These are phyloP conservation scores for Discoglossus pictus DNA, from an alignment of 2,797 vertebrate genomes.

Conservation along the genomic window DNA sequence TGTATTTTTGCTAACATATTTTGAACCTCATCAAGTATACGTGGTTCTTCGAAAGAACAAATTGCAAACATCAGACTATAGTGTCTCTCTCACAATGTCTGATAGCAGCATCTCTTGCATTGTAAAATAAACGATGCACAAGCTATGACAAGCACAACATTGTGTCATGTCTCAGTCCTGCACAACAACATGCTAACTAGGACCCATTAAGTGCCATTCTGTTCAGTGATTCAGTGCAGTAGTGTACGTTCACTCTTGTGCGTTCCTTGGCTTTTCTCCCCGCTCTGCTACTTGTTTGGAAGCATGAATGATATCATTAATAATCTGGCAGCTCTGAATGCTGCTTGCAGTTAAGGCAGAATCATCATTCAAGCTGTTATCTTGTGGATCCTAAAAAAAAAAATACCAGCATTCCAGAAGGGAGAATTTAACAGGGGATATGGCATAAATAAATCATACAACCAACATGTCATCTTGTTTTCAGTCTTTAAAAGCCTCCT, in stretches of 20 bases:
- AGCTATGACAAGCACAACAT: constrained; percentile 4
- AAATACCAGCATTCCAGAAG: constrained; percentile 22
- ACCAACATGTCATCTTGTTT: constrained; percentile 27
- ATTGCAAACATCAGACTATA: too few relatives aligned
- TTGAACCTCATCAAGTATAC: too few relatives aligned
- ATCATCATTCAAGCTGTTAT: constrained; percentile 51
- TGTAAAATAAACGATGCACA: neutral
- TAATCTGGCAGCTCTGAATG: constrained; percentile 45
- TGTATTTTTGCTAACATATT: too few relatives aligned
- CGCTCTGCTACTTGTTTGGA: constrained; percentile 52
- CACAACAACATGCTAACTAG: constrained; percentile 15
- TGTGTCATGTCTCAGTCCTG: constrained; percentile 1
- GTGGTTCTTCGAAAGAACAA: too few relatives aligned
- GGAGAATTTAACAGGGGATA: constrained; percentile 3
- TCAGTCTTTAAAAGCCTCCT: constrained; percentile 24
- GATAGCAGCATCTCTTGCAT: too few relatives aligned
- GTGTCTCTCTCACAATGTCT: too few relatives aligned
- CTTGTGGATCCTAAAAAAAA: constrained; percentile 28
- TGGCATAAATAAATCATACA: constrained; percentile 33
- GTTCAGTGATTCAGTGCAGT: constrained; percentile 40
- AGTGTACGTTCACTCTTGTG: constrained; percentile 40
- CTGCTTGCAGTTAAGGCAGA: constrained; percentile 36
- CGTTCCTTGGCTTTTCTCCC: constrained; percentile 40
- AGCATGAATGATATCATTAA: constrained; percentile 52
- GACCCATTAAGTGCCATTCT: constrained; percentile 38